A percentile compares a stretch with the other conserved stretches of the same genome.
These are phyloP conservation scores for Atta colombica DNA, from an alignment of 1,140 invertebrate genomes.

Conservation along the genomic window DNA sequence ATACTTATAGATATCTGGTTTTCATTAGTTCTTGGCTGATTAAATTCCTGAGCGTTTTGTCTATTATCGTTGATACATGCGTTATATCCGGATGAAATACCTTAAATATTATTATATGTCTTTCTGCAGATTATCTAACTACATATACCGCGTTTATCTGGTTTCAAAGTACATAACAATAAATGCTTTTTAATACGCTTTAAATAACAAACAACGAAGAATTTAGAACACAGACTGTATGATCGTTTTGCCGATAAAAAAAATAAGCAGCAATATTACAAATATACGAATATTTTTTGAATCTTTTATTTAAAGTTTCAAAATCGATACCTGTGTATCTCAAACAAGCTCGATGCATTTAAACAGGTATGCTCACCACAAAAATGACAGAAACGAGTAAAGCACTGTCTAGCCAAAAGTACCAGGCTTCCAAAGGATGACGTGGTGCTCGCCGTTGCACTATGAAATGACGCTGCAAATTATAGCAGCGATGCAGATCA, in stretches of 20 bases:
- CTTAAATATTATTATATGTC: constrained; percentile 76
- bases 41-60: constrained; percentile 56
- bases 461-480: constrained; percentile 79
- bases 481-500: constrained; percentile 78
- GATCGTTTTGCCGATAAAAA: neutral
- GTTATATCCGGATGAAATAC: constrained; percentile 46
- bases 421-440: constrained; percentile 83
- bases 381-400: constrained; percentile 79
- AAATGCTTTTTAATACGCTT: constrained; percentile 15
- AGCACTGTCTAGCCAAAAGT: constrained; percentile 82
- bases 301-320: neutral
- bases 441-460: constrained; percentile 79
- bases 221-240: neutral
- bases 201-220: neutral
- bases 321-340: too few species aligned
- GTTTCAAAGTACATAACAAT: constrained; percentile 41
- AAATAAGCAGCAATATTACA: neutral
- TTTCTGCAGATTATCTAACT: constrained; percentile 70
- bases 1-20: constrained; percentile 83
- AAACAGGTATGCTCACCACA: constrained; percentile 72
- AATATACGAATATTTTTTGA: neutral
- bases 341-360: neutral
- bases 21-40: constrained; percentile 51
- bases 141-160: constrained; percentile 72
- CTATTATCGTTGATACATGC: constrained; percentile 37